Evolutionary conservation across 2,797 vertebrate species (phyloP).

Genomic region (Pipistrellus nathusii): DNA sequence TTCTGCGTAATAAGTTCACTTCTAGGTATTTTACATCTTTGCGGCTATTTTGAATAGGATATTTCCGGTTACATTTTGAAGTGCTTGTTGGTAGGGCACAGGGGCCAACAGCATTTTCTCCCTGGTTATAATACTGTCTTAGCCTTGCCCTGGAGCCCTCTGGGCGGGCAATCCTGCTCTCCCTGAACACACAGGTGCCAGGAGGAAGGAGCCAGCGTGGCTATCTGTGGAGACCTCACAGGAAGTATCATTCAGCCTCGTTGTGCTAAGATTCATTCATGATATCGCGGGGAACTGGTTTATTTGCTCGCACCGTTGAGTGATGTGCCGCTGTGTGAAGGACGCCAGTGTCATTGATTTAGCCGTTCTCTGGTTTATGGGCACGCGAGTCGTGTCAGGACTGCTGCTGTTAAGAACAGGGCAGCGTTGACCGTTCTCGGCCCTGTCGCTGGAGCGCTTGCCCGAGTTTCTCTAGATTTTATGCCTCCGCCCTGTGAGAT

Average conservation of each 20-base stretch:
- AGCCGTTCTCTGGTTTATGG: background rate
- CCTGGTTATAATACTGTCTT: background rate
- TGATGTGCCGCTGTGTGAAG: background rate
- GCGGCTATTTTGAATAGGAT: background rate
- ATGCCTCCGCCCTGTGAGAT: background rate
- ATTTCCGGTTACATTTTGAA: conserved; percentile 28
- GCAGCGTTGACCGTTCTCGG: background rate
- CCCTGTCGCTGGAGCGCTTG: background rate
- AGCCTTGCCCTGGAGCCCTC: background rate
- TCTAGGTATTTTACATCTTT: background rate
- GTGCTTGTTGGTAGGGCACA: background rate
- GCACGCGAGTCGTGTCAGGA: background rate
- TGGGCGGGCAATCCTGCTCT: background rate
- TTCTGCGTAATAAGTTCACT: background rate
- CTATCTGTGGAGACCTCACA: background rate
- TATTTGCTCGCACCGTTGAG: background rate
- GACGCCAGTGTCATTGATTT: background rate
- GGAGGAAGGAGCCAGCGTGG: background rate
- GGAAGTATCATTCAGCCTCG: background rate
- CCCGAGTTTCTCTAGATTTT: background rate
- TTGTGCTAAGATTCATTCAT: background rate
- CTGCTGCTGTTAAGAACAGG: background rate
- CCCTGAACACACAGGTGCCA: background rate
- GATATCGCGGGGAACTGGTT: background rate
- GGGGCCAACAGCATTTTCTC: background rate